Conservation (phyloP, 1,140 invertebrate genomes). For the Capitella teleta region DNA sequence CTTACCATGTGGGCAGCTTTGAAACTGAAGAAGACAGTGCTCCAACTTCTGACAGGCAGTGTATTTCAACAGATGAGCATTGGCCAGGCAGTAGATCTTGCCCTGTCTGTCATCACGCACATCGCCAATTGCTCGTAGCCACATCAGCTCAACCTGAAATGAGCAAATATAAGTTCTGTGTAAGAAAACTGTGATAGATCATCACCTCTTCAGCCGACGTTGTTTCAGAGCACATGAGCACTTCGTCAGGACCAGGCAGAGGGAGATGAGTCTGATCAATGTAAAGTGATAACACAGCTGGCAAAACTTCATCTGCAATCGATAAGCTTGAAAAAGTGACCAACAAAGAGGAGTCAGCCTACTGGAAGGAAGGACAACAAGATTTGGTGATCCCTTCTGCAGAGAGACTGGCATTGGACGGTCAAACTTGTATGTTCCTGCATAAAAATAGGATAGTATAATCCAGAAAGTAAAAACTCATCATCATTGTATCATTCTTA, state of each 20-base stretch:
- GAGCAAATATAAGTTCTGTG: background rate
- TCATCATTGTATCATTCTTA: no score
- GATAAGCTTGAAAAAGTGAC: no score
- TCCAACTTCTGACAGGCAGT: slow-evolving; percentile 20
- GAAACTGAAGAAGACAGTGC: no score
- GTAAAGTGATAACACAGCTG: slow-evolving; percentile 23
- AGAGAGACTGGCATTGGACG: no score
- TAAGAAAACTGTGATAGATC: background rate
- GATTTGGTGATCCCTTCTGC: no score
- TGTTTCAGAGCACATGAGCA: slow-evolving; percentile 25
- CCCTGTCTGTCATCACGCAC: no score
- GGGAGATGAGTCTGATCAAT: slow-evolving; percentile 16
- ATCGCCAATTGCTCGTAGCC: background rate
- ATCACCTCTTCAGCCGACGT: slow-evolving; percentile 30
- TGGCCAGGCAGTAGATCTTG: slow-evolving; percentile 17
- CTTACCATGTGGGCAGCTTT: no score
- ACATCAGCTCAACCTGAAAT: background rate
- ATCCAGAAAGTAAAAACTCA: no score
- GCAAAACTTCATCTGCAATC: slow-evolving; percentile 23
- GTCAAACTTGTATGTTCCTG: no score
- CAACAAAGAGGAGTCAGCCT: no score
- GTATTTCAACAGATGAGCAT: slow-evolving; percentile 23
- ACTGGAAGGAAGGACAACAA: no score
- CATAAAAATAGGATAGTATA: no score
- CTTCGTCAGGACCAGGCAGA: slow-evolving; percentile 27